Conservation (phyloP, 2,113 vertebrate species). For the Collichthys lucidus region DNA sequence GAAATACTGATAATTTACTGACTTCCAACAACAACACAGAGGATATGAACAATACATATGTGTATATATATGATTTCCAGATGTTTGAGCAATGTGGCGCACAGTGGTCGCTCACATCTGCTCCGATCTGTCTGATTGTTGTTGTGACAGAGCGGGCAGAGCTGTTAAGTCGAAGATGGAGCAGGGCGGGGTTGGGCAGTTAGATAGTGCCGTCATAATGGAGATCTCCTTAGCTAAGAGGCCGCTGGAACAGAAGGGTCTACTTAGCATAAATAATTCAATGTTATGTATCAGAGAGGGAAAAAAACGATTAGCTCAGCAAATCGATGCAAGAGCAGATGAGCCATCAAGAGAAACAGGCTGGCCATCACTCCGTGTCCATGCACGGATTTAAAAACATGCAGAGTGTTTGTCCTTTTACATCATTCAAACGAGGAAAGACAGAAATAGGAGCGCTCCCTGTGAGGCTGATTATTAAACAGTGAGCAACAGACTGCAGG, state of each 20-base stretch:
- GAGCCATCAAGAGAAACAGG: constrained; percentile 49
- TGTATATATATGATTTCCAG: constrained; percentile 15
- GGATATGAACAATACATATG: not conserved
- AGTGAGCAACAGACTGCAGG: constrained; percentile 14
- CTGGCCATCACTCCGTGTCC: constrained; percentile 33
- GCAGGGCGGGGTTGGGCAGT: constrained; percentile 43
- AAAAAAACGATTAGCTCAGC: constrained; percentile 76
- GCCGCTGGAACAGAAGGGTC: constrained; percentile 66
- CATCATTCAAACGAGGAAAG: constrained; percentile 3
- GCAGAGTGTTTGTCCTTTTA: constrained; percentile 22
- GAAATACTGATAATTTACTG: constrained; percentile 7
- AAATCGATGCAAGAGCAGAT: constrained; percentile 71
- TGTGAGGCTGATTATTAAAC: constrained; percentile 20
- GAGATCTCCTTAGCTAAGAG: constrained; percentile 69
- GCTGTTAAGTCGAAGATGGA: constrained; percentile 57
- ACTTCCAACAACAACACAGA: not conserved
- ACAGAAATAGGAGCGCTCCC: not conserved
- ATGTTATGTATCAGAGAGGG: constrained; percentile 78
- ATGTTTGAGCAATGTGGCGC: constrained; percentile 35
- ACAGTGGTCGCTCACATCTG: constrained; percentile 47
- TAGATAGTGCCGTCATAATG: constrained; percentile 71
- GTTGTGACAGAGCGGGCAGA: constrained; percentile 55
- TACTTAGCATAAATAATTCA: constrained; percentile 86
- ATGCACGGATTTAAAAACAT: constrained; percentile 12
- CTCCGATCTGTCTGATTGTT: constrained; percentile 44